phyloP scores from a whole-genome alignment of 2,888 invertebrate species.

The Clivina fossor region DNA sequence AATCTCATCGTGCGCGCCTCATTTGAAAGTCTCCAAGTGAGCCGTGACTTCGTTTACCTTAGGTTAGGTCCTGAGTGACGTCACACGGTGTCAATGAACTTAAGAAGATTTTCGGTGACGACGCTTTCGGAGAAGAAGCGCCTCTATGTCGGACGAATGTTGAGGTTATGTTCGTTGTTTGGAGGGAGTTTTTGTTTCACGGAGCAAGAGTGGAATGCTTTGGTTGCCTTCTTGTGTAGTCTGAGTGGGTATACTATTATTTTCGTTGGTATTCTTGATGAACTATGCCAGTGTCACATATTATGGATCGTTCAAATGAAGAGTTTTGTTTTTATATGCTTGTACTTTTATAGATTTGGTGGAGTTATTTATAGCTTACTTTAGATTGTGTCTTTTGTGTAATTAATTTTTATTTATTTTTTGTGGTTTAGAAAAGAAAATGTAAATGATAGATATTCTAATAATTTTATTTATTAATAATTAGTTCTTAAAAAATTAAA shows the following conservation, averaged over 20 bases:
- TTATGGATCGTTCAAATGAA: conserved; percentile 13
- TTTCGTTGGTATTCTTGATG: conserved; percentile 18
- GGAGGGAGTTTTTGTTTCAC: neutral
- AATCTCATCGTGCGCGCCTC: conserved; percentile 18
- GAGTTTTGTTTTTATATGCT: conserved; percentile 9
- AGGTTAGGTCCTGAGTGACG: conserved; percentile 47
- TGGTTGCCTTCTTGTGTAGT: neutral
- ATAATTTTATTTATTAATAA: too few species aligned
- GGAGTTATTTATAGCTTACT: too few species aligned
- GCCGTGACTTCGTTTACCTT: conserved; percentile 44
- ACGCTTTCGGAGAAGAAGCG: neutral
- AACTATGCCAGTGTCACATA: conserved; percentile 23
- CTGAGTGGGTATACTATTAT: conserved; percentile 20
- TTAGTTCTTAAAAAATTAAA: too few species aligned
- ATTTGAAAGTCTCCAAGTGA: conserved; percentile 42
- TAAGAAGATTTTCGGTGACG: conserved; percentile 43
- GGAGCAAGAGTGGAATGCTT: conserved; percentile 1
- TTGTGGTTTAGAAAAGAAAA: too few species aligned
- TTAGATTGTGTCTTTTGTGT: too few species aligned
- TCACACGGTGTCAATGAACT: conserved; percentile 46
- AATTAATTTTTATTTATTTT: too few species aligned
- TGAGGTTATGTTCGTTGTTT: too few species aligned
- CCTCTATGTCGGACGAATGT: too few species aligned
- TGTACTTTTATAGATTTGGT: too few species aligned
- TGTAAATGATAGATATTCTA: too few species aligned